Evolutionary conservation across 2,797 vertebrate genomes (phyloP), one percentile per base, ranked within the genome.

Genomic region (Malacoctenus gilli): DNA sequence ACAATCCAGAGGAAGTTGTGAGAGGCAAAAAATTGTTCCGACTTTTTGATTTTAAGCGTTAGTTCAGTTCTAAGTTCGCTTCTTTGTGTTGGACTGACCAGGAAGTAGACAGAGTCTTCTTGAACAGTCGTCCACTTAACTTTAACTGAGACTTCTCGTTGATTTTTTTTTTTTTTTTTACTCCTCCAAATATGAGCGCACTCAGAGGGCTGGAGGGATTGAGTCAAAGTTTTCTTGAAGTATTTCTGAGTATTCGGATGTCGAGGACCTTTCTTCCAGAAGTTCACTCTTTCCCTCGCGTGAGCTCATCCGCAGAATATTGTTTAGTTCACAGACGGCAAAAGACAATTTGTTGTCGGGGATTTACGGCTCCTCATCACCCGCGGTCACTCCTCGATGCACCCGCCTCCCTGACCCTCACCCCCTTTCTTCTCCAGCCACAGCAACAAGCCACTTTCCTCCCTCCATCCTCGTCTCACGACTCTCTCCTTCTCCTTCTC

Each of bases 391-490:
- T 50, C 21, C 11, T 19, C 39, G 32, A 49, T 42, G 2, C 49
- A 72, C 80, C 78, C n/a, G n/a, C n/a, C n/a, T n/a, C n/a, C n/a
- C n/a, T n/a, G n/a, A n/a, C n/a, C 72, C 81, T 72, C 47, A 57
- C 57, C 56, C n/a, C 52, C 55, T 28, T 28, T 28, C 5, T 21
- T 71, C 68, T 58, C 36, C 42, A 60, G 20, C 63, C 64, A 44
- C 59, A 14, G 47, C 53, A 31, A 20, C 42, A 39, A 28, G 28
- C 51, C 50, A 36, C 25, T 28, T 56, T 57, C 58, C n/a, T 32
- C 41, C 49, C 60, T 48, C 34, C 18, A 14, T 34, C 39, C 21
- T 9, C 0, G 2, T 58, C 42, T 47, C 41, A 12, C 55, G 53
- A 56, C 41, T 43, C 44, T 56, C 11, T 32, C 8, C 9, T 3